Conservation (phyloP, 2,113 vertebrate genomes). For the Coturnix japonica region DNA sequence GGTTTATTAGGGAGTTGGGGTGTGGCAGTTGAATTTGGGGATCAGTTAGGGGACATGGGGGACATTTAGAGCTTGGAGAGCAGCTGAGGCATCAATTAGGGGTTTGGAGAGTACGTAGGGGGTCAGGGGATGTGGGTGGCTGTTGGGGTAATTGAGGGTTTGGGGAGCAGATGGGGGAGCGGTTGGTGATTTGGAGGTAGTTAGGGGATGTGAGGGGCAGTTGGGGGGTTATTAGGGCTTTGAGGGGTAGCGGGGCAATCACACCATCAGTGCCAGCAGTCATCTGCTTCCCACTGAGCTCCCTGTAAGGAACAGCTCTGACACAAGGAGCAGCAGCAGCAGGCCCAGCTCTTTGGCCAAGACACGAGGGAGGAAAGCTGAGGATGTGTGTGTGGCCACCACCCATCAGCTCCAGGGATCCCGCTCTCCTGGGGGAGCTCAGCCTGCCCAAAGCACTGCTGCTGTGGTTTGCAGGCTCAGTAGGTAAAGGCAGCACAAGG, state of each 20-base stretch:
- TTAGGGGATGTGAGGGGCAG: too few species aligned
- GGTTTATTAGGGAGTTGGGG: too few species aligned
- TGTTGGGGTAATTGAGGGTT: too few species aligned
- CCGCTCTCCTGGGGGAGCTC: background rate
- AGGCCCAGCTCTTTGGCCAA: background rate
- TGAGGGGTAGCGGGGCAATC: background rate
- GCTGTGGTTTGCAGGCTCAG: background rate
- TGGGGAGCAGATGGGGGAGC: background rate
- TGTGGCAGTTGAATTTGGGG: too few species aligned
- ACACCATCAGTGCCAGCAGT: background rate
- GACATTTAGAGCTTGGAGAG: background rate
- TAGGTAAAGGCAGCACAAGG: background rate
- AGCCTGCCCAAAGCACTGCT: background rate
- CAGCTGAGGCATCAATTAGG: too few species aligned
- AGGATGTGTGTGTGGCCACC: background rate
- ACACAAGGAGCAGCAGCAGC: background rate
- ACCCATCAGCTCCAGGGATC: background rate
- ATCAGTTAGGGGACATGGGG: background rate
- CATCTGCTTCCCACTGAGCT: background rate
- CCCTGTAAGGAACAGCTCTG: background rate
- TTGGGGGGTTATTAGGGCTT: too few species aligned
- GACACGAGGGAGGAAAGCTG: background rate
- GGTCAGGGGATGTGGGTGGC: too few species aligned
- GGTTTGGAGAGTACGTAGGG: too few species aligned
- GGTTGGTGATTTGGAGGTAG: background rate